Evolutionary conservation across 2,113 vertebrate species (phyloP), one percentile per base, ranked within the genome.

Genomic region (Ranitomeya imitator): DNA sequence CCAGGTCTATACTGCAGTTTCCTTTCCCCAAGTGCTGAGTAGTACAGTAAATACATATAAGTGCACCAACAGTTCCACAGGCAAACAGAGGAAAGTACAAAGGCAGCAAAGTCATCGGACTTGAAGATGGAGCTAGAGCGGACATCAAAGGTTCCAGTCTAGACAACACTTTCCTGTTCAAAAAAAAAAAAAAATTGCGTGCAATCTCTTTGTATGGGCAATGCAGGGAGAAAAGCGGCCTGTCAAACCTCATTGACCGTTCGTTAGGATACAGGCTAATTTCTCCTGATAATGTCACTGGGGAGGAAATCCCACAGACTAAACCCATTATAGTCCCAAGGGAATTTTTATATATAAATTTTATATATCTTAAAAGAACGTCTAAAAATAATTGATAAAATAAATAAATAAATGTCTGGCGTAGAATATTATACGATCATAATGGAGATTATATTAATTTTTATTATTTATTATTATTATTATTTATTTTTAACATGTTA

Each of bases 281-380:
- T 96, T 93, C 93, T 95, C 87, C 93, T 93, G 94, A 95, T 95
- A 95, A 94, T 94, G 95, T 94, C 94, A 95, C 93, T 87, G 90
- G 91, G 93, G 93, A 94, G 95, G 95, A 96, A 96, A 95, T 94
- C 93, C 94, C 92, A 92, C 95, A 95, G 96, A 96, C 95, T 95
- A 96, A 96, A 96, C 95, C 94, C 91, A 96, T 96, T 96, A 96
- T 91, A 91, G 90, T 89, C 93, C 91, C 94, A 83, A 88, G 92
- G 91, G 92, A 92, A 94, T 88, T 87, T 79, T 67, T 90, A 90
- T 85, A 60, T 71, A 88, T 90, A 87, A 87, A 31, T 77, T 90
- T 90, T 82, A 16, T 86, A 23, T 73, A 67, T 51, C 61, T 82
- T 82, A 82, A 51, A n/a, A 82, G 19, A 61, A 59, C 10, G 6